Base-by-base conservation (phyloP, 1,140 invertebrate genomes). In the Yoshiicerus persimilis region DNA sequence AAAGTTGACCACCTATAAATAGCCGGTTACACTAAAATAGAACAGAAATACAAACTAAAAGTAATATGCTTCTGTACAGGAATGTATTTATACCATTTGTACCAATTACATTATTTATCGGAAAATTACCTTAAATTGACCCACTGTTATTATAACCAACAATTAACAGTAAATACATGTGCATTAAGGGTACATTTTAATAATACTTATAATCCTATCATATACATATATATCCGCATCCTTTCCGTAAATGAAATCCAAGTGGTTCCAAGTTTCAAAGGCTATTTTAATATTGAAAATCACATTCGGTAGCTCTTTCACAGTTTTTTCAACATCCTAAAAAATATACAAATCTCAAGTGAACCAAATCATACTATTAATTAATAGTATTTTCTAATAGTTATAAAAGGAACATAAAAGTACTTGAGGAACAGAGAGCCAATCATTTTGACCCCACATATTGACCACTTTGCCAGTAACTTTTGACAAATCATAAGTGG, bases 211-310 rank as follows among this genome's bases (percentile, higher is more conserved):
- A n/a, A 92, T 87, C 30, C 91, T 30, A 30, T 93, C 87, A 91
- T 95, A 96, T 5, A 96, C 94, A 2, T 95, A 92, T 89, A 92
- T 92, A 2, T 93, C 93, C 3, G 94, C 95, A 90, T 96, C 93
- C 13, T 93, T 94, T 1, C 93, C 95, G 93, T 94, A 96, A 10
- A 96, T 86, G 91, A 95, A 96, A 90, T 96, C 96, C 16, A 96
- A 92, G 90, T 96, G 96, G 92, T 95, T 96, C 89, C 96, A 96
- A 56, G 93, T 93, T 56, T 93, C 91, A 70, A 94, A 92, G 4
- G 94, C 94, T 16, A 96, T 93, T 88, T 93, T 92, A 86, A 92
- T 93, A 20, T 91, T 91, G 8, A 91, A 91, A 9, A 93, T 91
- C n/a, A 93, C 88, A 47, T 94, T 94, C 5, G 93, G 92, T 41